A percentile compares a stretch with the other conserved stretches of the same genome.
Evolutionary conservation across 2,113 vertebrate species (phyloP).

Genomic region (Narcine bancroftii): DNA sequence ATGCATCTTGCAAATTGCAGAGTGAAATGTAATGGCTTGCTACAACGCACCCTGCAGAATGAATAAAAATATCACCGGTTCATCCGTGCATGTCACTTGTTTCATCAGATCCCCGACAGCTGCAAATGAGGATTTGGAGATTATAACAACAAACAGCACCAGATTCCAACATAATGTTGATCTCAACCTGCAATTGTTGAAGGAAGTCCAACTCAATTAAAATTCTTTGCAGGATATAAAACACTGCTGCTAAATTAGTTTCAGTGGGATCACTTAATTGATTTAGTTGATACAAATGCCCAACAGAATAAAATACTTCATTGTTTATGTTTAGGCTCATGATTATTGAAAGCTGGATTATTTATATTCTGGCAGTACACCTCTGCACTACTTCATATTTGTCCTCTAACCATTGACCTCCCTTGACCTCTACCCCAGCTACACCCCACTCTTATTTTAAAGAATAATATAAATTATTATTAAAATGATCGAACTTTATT

Average conservation of each 20-base stretch:
- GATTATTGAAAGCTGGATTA: background rate
- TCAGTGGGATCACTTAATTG: conserved; percentile 28
- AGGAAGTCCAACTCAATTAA: conserved; percentile 15
- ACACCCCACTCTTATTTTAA: no score
- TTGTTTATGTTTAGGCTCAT: background rate
- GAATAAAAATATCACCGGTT: background rate
- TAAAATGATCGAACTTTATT: no score
- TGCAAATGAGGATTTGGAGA: background rate
- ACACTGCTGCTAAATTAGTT: background rate
- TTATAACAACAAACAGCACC: background rate
- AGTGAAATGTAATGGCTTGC: background rate
- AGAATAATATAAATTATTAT: no score
- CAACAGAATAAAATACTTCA: background rate
- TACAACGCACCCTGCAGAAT: background rate
- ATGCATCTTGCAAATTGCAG: no score
- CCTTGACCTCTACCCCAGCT: background rate
- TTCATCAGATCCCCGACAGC: background rate
- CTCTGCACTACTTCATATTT: background rate
- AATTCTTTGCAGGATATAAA: conserved; percentile 17
- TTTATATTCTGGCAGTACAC: background rate
- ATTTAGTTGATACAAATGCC: background rate
- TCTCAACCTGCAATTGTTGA: background rate
- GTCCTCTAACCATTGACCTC: background rate
- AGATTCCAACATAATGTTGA: background rate
- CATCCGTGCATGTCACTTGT: background rate